Evolutionary conservation across 2,113 vertebrate genomes (phyloP), one percentile per base, ranked within the genome.

Genomic region (Halcyon senegalensis): DNA sequence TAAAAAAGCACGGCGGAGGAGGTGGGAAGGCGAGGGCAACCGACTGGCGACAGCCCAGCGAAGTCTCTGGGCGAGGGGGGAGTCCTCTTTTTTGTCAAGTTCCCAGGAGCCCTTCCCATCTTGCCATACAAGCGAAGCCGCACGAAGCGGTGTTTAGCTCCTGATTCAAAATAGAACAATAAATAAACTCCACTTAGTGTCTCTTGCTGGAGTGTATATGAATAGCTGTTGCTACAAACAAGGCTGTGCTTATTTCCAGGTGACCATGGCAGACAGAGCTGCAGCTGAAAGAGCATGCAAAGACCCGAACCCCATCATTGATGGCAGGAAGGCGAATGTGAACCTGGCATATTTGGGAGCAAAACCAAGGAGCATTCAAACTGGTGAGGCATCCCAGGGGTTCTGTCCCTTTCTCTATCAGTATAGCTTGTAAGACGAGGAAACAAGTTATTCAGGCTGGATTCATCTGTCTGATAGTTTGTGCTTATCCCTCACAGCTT

Each of bases 231-330:
- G 90, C 96, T 95, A 90, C 95, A 96, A 75, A 96, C 75, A 63
- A 10, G 13, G 72, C 68, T 93, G 64, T 95, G 77, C 53, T 92
- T 55, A 68, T 13, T 96, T 73, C 12, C 96, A 99, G 99, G 99
- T 99, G 96, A 99, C 99, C 2, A 99, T 99, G 99, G 98, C 98
- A 0, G 99, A 99, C 97, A 97, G 99, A 84, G 98, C 98, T 3
- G 98, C 99, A 0, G 99, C 99, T 5, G 99, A 99, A 69, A 97
- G 99, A 76, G 99, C 99, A 5, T 99, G 99, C 96, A 99, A 99
- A 97, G 99, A 99, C 95, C 99, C 99, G 7, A 99, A 99, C 91
- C 99, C 99, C 92, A 99, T 99, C 96, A 99, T 99, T 5, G 99
- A 99, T 27, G 99, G 99, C 89, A 98, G 99, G 83, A 99, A 99